Percentiles rank a stretch among this genome's conserved stretches.
Evolutionary conservation across 2,113 vertebrate species (phyloP).

Genomic region (Craseonycteris thonglongyai): DNA sequence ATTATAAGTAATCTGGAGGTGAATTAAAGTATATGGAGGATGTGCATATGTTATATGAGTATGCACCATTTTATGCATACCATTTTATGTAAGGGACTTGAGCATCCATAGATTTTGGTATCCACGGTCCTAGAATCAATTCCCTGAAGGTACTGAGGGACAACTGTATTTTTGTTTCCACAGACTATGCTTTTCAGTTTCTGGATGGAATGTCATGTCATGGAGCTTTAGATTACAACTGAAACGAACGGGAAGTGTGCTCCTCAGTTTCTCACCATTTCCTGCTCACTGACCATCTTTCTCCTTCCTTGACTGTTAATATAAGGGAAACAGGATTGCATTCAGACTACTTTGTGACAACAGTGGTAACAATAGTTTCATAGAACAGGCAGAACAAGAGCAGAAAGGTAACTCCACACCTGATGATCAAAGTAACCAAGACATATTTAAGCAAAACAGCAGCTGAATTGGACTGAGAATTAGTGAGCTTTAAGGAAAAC

Average conservation of each 20-base stretch:
- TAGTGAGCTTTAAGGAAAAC: background rate
- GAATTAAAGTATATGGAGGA: background rate
- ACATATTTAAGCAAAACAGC: background rate
- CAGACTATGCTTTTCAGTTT: background rate
- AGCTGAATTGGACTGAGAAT: background rate
- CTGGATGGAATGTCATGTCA: background rate
- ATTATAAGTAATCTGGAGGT: background rate
- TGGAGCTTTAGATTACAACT: background rate
- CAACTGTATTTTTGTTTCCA: background rate
- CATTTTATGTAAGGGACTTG: background rate
- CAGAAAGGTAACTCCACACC: background rate
- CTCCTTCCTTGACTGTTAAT: background rate
- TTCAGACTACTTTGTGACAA: background rate
- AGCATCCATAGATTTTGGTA: background rate
- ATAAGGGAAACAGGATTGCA: background rate
- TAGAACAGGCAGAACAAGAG: background rate
- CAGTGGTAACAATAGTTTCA: background rate
- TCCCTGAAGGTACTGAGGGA: no score
- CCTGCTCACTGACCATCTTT: background rate
- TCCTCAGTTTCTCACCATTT: background rate
- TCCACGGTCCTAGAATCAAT: background rate
- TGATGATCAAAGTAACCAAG: background rate
- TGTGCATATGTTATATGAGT: background rate
- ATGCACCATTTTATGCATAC: background rate
- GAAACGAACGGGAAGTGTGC: background rate